These are phyloP conservation scores for Cnemophilus loriae DNA, from an alignment of 2,113 vertebrate species.

Conservation along the genomic window DNA sequence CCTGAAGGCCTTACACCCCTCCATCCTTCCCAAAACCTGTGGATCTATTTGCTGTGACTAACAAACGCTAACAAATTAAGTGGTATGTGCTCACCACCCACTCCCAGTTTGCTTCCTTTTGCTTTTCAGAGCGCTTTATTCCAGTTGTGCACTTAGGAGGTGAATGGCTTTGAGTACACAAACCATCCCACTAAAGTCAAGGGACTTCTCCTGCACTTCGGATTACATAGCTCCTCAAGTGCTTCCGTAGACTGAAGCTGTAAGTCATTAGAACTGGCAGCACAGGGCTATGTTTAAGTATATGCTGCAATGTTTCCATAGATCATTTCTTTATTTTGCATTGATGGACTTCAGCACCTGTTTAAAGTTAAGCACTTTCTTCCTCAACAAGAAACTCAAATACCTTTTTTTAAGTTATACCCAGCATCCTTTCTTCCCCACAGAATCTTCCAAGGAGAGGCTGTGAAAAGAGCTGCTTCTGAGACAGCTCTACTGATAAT, in stretches of 20 bases:
- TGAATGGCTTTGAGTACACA: neutral
- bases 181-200: neutral
- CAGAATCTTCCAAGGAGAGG: neutral
- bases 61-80: neutral
- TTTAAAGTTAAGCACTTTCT: conserved; percentile 1
- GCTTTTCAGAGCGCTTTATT: neutral
- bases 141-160: neutral
- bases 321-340: conserved; percentile 1
- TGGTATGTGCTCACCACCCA: neutral
- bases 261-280: neutral
- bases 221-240: neutral
- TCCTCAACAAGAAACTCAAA: neutral
- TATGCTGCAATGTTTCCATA: neutral
- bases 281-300: neutral
- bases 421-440: neutral
- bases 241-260: neutral
- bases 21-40: neutral
- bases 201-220: neutral
- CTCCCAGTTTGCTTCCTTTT: neutral
- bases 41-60: neutral
- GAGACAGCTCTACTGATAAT: neutral
- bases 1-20: neutral
- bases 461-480: neutral
- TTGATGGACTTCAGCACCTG: conserved; percentile 7
- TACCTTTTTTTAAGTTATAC: neutral